Evolutionary conservation across 2,888 invertebrate species (phyloP).

Genomic region (Tubiluchus corallicola): DNA sequence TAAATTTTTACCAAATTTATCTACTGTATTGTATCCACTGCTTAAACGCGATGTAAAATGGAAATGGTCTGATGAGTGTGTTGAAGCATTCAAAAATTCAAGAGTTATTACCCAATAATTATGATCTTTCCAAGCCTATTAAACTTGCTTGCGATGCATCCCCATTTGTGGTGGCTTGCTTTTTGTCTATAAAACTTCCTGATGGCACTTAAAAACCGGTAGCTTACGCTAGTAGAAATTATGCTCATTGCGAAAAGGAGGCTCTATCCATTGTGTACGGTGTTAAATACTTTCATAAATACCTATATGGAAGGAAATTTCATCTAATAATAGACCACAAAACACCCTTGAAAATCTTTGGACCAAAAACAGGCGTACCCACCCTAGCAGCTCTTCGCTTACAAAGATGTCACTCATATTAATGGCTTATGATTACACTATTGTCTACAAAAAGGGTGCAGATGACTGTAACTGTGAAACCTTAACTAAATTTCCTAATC

Average conservation of each 20-base stretch:
- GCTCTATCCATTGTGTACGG: slow-evolving; percentile 26
- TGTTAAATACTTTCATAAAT: slow-evolving; percentile 27
- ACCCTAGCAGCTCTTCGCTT: slow-evolving; percentile 18
- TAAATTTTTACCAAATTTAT: slow-evolving; percentile 17
- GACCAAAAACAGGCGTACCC: slow-evolving; percentile 19
- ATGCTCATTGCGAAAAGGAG: slow-evolving; percentile 26
- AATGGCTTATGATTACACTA: slow-evolving; percentile 22
- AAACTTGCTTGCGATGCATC: slow-evolving; percentile 29
- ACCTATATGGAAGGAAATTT: slow-evolving; percentile 28
- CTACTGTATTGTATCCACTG: slow-evolving; percentile 15
- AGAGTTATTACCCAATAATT: too few relatives aligned
- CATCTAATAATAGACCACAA: slow-evolving; percentile 27
- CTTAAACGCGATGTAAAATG: slow-evolving; percentile 14
- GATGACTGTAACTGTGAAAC: slow-evolving; percentile 22
- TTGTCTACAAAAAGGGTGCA: slow-evolving; percentile 18
- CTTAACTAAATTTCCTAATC: slow-evolving; percentile 19
- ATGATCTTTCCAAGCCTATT: too few relatives aligned
- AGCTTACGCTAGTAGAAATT: slow-evolving; percentile 25
- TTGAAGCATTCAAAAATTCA: slow-evolving; percentile 14
- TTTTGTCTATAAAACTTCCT: slow-evolving; percentile 23
- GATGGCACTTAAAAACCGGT: slow-evolving; percentile 27
- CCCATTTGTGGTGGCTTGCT: slow-evolving; percentile 21
- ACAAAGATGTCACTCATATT: slow-evolving; percentile 20
- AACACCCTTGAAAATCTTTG: slow-evolving; percentile 26
- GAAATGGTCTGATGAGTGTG: slow-evolving; percentile 12